Conservation (phyloP, 2,888 invertebrate species). For the Priocnemis perturbator region DNA sequence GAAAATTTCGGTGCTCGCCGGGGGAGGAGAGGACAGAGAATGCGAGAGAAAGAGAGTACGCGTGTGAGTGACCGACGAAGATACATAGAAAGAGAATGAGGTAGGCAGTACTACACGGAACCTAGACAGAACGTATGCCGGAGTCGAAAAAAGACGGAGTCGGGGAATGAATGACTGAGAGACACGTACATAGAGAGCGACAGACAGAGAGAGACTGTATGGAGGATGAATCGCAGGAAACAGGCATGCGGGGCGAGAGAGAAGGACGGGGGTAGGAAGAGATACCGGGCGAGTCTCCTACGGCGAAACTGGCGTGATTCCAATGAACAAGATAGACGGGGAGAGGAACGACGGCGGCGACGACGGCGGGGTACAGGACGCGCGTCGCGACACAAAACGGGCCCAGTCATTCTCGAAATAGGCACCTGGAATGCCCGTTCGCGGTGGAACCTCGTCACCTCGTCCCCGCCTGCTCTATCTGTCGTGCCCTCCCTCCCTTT, state of each 20-base stretch:
- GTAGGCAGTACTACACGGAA: too few relatives aligned
- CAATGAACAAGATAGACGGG: conserved; percentile 34
- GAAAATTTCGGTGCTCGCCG: conserved; percentile 21
- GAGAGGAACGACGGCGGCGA: conserved; percentile 2
- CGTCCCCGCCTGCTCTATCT: conserved; percentile 14
- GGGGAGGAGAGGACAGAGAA: neutral
- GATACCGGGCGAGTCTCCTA: conserved; percentile 26
- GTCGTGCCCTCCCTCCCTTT: neutral
- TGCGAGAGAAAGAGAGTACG: neutral
- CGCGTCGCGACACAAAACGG: conserved; percentile 50
- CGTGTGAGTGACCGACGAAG: neutral
- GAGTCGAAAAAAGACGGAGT: too few relatives aligned
- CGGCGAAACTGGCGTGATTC: conserved; percentile 52
- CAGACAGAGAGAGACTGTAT: conserved; percentile 9
- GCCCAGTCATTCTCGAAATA: conserved; percentile 58
- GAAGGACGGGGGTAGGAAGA: conserved; percentile 12
- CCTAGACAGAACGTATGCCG: too few relatives aligned
- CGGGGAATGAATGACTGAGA: neutral
- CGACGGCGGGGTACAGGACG: neutral
- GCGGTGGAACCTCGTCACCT: conserved; percentile 19
- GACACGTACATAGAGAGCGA: conserved; percentile 7
- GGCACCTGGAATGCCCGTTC: conserved; percentile 52
- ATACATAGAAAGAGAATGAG: too few relatives aligned
- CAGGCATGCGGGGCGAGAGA: neutral
- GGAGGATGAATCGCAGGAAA: neutral